Base-by-base conservation (phyloP, 1,140 invertebrate species). In the Neodiprion lecontei region DNA sequence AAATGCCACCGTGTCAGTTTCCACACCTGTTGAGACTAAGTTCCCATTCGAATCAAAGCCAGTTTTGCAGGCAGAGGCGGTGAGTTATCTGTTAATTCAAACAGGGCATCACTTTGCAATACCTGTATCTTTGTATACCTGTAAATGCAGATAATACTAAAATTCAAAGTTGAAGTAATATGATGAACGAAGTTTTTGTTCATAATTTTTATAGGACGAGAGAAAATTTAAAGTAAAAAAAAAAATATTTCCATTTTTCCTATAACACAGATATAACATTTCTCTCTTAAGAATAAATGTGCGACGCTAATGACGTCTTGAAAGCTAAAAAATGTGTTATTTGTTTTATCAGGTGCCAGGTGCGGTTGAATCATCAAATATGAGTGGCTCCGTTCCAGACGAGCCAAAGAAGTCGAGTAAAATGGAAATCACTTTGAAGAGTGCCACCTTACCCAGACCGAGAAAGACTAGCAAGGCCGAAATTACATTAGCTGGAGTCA, bases 371-470 rank as follows among this genome's bases (percentile, higher is more conserved):
- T 77, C 76, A 11, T 71, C 74, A 28, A 80, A 76, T 74, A 11
- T 75, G 48, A 74, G 81, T 4, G 71, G 68, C 66, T 74, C 75
- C 11, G 67, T 72, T 10, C 11, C 80, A 53, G 83, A 85, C 0
- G 84, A 87, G 53, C 81, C 84, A 76, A 87, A 85, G 14, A 82
- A 90, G 67, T 89, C 89, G 3, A 89, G 89, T 23, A 92, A 92
- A 82, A 91, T 92, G 74, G 91, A 92, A 74, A 92, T 93, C 61
- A 92, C 90, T 1, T 80, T 93, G 10, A 93, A 93, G 79, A 93
- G 91, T 70, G 92, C 92, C 4, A 93, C 92, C 0, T 83, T 93
- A 72, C 92, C 92, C 5, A 89, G 92, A 75, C 90, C 90, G 10
- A 90, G 91, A 74, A 89, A 90, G 76, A 92, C 91, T 12, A 91